Percentiles rank a stretch among this genome's conserved stretches.
phyloP scores from a whole-genome alignment of 2,888 invertebrate genomes.

The Epinotia bilunana region DNA sequence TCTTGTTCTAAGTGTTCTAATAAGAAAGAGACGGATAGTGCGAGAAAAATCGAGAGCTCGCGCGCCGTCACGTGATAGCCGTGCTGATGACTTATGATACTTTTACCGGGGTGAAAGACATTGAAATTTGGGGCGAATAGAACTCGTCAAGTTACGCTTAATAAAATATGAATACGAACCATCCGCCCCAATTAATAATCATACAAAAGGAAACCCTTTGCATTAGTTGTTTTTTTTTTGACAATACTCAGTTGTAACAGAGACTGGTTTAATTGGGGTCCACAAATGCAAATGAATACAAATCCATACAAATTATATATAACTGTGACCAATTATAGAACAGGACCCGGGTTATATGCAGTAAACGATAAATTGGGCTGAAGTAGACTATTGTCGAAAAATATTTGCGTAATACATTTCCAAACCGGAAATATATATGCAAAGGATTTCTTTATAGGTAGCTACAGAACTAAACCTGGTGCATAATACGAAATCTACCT shows the following conservation, averaged over 20 bases:
- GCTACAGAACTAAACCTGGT: conserved; percentile 12
- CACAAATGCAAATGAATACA: too few species aligned
- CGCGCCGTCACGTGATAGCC: too few species aligned
- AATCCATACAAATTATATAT: too few species aligned
- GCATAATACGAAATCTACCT: conserved; percentile 13
- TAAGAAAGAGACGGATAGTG: too few species aligned
- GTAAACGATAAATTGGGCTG: not conserved
- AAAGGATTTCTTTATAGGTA: conserved; percentile 1
- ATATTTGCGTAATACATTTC: not conserved
- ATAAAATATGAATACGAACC: not conserved
- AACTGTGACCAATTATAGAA: too few species aligned
- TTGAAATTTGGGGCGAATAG: conserved; percentile 1
- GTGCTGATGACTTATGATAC: not conserved
- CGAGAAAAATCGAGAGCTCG: too few species aligned
- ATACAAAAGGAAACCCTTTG: too few species aligned
- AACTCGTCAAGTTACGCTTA: not conserved
- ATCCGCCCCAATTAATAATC: too few species aligned
- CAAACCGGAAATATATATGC: not conserved
- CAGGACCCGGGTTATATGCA: not conserved
- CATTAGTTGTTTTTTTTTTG: too few species aligned
- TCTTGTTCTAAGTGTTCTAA: too few species aligned
- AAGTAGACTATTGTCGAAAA: not conserved
- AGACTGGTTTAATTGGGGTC: not conserved
- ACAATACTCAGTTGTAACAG: not conserved
- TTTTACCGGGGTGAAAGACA: not conserved